These are phyloP conservation scores for Glaucidium brasilianum DNA, from an alignment of 2,113 vertebrate genomes.

Conservation along the genomic window DNA sequence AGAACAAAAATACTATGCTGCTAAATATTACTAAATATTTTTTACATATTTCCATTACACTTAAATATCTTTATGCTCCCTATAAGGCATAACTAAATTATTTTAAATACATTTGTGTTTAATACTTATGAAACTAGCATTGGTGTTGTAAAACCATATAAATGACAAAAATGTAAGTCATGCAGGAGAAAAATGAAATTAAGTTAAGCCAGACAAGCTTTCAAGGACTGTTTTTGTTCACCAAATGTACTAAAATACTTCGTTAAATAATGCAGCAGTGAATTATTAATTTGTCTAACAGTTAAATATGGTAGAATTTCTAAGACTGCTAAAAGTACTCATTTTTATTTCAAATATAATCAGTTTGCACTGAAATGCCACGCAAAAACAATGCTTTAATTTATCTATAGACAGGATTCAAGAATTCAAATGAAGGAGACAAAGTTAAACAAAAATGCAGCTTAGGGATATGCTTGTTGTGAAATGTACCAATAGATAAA, in stretches of 20 bases:
- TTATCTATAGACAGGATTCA: background rate
- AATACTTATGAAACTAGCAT: background rate
- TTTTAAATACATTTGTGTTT: background rate
- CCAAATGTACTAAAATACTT: background rate
- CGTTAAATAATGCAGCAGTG: background rate
- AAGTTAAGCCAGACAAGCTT: background rate
- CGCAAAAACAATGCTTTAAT: background rate
- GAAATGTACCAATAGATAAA: background rate
- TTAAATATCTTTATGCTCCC: background rate
- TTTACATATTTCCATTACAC: background rate
- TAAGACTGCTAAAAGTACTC: background rate
- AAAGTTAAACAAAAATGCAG: background rate
- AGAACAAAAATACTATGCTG: background rate
- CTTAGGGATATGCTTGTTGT: background rate
- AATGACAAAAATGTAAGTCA: background rate
- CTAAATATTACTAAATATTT: background rate
- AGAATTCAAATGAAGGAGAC: background rate
- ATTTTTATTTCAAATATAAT: background rate
- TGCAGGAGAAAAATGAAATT: background rate
- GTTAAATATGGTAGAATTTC: background rate
- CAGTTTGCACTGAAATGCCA: background rate
- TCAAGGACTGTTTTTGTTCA: background rate
- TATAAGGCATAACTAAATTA: background rate
- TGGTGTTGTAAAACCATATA: background rate
- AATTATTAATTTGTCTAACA: background rate